phyloP scores from a whole-genome alignment of 2,797 vertebrate species.

The Champsocephalus esox region DNA sequence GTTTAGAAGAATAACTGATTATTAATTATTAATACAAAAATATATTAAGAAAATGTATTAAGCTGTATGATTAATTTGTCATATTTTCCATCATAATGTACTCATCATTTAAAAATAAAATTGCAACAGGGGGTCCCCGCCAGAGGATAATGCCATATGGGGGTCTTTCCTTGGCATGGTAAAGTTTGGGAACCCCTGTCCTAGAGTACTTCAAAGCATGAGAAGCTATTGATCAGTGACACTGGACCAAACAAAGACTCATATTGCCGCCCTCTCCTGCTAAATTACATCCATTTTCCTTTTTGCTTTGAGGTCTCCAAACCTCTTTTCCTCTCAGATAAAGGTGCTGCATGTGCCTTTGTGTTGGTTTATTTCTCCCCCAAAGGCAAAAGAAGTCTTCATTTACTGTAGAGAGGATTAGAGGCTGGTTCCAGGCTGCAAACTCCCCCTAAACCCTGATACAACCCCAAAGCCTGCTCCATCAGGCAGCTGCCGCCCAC shows the following conservation, averaged over 20 bases:
- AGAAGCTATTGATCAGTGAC: conserved; percentile 58
- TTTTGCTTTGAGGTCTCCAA: conserved; percentile 33
- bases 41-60: too few species aligned
- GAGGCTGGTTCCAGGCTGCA: conserved; percentile 11
- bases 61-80: too few species aligned
- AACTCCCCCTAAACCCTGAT: conserved; percentile 29
- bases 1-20: too few species aligned
- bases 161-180: too few species aligned
- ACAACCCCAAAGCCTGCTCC: conserved; percentile 20
- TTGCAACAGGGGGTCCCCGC: too few species aligned
- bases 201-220: conserved; percentile 50
- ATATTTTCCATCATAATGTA: too few species aligned
- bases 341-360: conserved; percentile 29
- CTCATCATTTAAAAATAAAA: too few species aligned
- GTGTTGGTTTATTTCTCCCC: conserved; percentile 30
- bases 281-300: conserved; percentile 39
- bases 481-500: conserved; percentile 48
- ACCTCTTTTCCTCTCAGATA: conserved; percentile 28
- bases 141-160: too few species aligned
- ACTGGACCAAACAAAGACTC: conserved; percentile 44
- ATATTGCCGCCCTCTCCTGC: conserved; percentile 28
- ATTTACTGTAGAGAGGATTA: conserved; percentile 47
- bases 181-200: too few species aligned
- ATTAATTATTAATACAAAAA: too few species aligned
- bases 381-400: conserved; percentile 26